These are phyloP conservation scores for Remorina albescens DNA, from an alignment of 2,797 vertebrate species.

Conservation along the genomic window DNA sequence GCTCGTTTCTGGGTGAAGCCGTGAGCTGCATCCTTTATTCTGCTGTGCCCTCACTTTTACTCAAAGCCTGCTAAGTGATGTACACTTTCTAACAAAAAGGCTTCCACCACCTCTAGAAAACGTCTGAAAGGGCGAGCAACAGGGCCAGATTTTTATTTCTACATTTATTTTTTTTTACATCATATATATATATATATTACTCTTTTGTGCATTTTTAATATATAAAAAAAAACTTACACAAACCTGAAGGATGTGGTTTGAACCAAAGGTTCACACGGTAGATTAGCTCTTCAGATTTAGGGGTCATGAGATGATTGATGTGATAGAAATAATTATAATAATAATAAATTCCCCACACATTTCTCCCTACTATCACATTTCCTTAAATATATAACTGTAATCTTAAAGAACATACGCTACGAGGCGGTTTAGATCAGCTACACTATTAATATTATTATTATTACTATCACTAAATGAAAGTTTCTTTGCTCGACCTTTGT, in stretches of 20 bases:
- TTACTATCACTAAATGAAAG: no score
- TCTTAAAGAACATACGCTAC: neutral
- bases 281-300: neutral
- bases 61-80: conserved; percentile 49
- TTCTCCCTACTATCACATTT: no score
- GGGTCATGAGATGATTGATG: neutral
- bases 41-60: conserved; percentile 50
- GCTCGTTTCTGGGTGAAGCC: conserved; percentile 60
- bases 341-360: no score
- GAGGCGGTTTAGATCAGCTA: no score
- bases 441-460: neutral
- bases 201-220: no score
- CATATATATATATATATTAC: no score
- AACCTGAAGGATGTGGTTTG: conserved; percentile 2
- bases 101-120: conserved; percentile 26
- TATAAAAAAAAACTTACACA: neutral
- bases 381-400: no score
- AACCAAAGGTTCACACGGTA: neutral
- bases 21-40: conserved; percentile 65
- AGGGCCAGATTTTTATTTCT: no score
- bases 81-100: conserved; percentile 70
- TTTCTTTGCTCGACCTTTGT: no score
- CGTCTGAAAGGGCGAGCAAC: conserved; percentile 12
- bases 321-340: no score
- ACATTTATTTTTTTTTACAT: no score